These are phyloP conservation scores for Caenorhabditis becei DNA, from an alignment of 2,888 invertebrate genomes.

Conservation along the genomic window DNA sequence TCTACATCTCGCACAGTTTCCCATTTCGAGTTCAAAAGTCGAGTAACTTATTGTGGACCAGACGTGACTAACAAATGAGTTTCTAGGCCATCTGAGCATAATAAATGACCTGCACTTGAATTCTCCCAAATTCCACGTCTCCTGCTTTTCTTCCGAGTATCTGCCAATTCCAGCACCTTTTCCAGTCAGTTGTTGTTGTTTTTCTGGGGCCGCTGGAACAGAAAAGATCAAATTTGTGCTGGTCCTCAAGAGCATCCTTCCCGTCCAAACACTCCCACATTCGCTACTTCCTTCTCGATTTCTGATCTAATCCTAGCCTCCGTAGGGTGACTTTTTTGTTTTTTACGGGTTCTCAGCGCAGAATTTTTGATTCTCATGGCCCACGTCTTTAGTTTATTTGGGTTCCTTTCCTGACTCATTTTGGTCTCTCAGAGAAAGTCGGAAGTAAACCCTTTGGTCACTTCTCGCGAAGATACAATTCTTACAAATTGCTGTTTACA, in stretches of 20 bases:
- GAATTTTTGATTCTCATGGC: conserved; percentile 2
- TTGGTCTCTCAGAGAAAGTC: no score
- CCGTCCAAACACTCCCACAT: not conserved
- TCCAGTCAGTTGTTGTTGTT: not conserved
- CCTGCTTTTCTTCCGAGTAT: no score
- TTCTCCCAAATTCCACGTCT: no score
- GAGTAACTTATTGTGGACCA: no score
- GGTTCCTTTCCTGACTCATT: not conserved
- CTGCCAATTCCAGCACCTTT: not conserved
- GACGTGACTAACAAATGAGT: no score
- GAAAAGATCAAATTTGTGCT: conserved; percentile 1
- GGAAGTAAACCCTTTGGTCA: no score
- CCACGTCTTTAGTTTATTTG: not conserved
- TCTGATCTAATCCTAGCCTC: not conserved
- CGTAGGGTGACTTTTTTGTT: not conserved
- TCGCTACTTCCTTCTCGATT: conserved; percentile 1
- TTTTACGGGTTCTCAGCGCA: conserved; percentile 1
- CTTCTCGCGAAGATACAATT: no score
- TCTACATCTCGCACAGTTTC: no score
- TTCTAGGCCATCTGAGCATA: no score
- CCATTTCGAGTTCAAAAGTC: no score
- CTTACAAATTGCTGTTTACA: no score
- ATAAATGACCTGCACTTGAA: no score
- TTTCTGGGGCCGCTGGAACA: not conserved
- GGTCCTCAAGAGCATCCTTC: not conserved